Evolutionary conservation across 1,140 invertebrate genomes (phyloP), one percentile per base, ranked within the genome.

Genomic region (Drosophila ananassae): DNA sequence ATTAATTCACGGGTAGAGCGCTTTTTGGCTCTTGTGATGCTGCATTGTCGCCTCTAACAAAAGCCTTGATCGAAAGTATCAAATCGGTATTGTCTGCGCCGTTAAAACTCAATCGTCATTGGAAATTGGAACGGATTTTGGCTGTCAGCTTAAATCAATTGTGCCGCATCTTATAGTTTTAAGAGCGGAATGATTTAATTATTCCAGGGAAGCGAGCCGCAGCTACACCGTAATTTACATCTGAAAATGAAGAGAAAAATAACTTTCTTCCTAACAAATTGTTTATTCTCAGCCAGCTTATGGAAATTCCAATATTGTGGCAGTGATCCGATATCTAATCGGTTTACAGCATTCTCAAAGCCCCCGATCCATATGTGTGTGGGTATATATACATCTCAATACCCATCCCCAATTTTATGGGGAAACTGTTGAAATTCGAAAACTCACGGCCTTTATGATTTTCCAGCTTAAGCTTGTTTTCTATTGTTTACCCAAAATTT

Each of bases 51-150:
- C 25, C 24, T 24, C 41, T 44, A 13, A 61, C 62, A 56, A 62
- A 46, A 55, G 73, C 63, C 56, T 64, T 9, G 25, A 28, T 47
- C 28, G 58, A 60, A 64, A 63, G 47, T 58, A 69, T 74, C 69
- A 46, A 63, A 63, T 73, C 52, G 51, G 57, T 57, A 87, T 87
- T 82, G 78, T 87, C 69, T 82, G 83, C 78, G 89, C 77, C 83
- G 78, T 82, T 82, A 73, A 73, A 52, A 82, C 67, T 82, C 80
- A 90, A 81, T 81, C 73, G 67, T 55, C 80, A 82, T 90, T 91
- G 73, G 89, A 90, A 91, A 90, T 90, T 90, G 89, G 89, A 91
- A 89, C 89, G 89, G 78, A 90, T 82, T 67, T 73, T 47, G 77
- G 67, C 62, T 89, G 84, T 85, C 81, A 80, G 81, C 71, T 89